These are phyloP conservation scores for Diprion similis DNA, from an alignment of 1,140 invertebrate species.

Conservation along the genomic window DNA sequence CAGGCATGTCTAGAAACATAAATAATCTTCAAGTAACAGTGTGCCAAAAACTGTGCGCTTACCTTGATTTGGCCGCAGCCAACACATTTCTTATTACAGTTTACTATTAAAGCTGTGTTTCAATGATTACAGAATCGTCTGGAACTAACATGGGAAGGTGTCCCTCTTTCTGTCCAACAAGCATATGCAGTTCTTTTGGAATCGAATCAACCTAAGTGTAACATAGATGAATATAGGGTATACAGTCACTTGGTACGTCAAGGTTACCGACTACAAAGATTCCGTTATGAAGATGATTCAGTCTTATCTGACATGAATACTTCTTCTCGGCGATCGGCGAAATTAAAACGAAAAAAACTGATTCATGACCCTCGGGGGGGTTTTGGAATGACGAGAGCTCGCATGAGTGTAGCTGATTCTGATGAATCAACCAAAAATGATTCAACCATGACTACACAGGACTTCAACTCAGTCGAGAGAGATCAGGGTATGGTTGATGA, in stretches of 20 bases:
- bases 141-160: constrained; percentile 62
- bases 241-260: constrained; percentile 67
- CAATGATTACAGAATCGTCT: constrained; percentile 64
- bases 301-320: constrained; percentile 6
- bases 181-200: constrained; percentile 65
- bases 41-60: too few relatives aligned
- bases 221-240: constrained; percentile 67
- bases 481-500: constrained; percentile 20
- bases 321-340: constrained; percentile 28
- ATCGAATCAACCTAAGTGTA: constrained; percentile 53
- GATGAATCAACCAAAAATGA: constrained; percentile 2
- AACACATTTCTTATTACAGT: constrained; percentile 22
- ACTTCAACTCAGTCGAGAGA: not conserved
- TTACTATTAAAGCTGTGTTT: constrained; percentile 33
- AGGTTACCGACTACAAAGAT: constrained; percentile 62
- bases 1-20: not conserved
- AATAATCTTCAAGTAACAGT: not conserved
- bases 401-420: not conserved
- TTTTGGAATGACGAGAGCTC: constrained; percentile 36
- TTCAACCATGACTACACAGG: not conserved
- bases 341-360: constrained; percentile 42
- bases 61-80: too few relatives aligned
- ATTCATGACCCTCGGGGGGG: constrained; percentile 52
- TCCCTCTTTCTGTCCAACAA: constrained; percentile 68
- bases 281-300: constrained; percentile 26